Percentiles rank a stretch among this genome's conserved stretches.
Conservation (phyloP, 2,113 vertebrate species). For the Ptilonorhynchus violaceus region DNA sequence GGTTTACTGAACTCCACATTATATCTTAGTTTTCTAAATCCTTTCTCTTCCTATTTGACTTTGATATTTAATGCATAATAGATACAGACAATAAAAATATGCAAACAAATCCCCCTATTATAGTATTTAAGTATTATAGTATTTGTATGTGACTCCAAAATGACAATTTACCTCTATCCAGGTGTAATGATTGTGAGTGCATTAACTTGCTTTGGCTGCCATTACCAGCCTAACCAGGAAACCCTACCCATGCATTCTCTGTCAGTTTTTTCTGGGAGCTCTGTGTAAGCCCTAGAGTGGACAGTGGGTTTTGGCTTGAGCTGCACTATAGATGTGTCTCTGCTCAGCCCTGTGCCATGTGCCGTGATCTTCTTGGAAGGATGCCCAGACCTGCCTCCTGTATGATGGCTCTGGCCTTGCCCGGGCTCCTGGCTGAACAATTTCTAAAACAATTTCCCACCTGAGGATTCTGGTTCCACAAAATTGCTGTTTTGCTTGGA, state of each 20-base stretch:
- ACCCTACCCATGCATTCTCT: neutral
- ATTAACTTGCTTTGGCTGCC: neutral
- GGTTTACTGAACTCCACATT: neutral
- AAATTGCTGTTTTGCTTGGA: neutral
- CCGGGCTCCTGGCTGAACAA: neutral
- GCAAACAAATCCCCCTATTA: neutral
- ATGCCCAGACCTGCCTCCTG: neutral
- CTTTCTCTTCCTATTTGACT: neutral
- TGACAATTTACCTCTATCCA: neutral
- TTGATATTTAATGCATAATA: neutral
- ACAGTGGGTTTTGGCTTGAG: neutral
- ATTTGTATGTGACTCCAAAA: neutral
- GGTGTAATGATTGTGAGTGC: neutral
- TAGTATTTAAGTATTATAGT: neutral
- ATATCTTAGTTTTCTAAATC: neutral
- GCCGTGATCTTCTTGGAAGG: neutral
- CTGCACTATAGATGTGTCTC: accelerated
- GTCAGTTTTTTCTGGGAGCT: neutral
- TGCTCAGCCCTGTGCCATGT: neutral
- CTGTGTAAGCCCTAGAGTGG: neutral
- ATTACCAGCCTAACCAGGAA: neutral
- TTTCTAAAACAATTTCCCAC: neutral
- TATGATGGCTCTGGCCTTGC: neutral
- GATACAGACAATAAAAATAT: neutral
- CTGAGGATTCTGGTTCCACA: neutral